Evolutionary conservation across 2,888 invertebrate genomes (phyloP).

Genomic region (Euzophera pinguis): DNA sequence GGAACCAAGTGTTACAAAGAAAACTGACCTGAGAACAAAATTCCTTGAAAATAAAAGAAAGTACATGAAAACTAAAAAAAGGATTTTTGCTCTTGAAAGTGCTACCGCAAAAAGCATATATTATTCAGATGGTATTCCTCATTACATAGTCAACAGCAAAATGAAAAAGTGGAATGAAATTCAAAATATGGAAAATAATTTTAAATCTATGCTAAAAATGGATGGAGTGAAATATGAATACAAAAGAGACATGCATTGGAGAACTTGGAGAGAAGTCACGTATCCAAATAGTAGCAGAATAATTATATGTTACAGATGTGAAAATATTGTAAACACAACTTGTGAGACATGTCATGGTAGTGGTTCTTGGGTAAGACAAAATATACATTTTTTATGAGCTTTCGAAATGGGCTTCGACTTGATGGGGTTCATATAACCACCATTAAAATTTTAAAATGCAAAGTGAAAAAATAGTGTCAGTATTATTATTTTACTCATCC

Average conservation of each 20-base stretch:
- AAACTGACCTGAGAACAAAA: conserved; percentile 25
- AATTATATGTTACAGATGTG: conserved; percentile 44
- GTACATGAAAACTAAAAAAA: conserved; percentile 20
- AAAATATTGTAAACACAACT: conserved; percentile 29
- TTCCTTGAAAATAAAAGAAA: conserved; percentile 23
- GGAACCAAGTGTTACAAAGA: not conserved
- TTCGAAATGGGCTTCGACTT: not conserved
- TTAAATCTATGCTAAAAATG: conserved; percentile 41
- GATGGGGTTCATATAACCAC: too few relatives aligned
- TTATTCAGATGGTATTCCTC: conserved; percentile 36
- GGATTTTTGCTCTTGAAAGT: conserved; percentile 6
- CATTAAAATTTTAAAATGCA: too few relatives aligned
- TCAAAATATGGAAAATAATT: conserved; percentile 37
- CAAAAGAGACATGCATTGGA: conserved; percentile 51
- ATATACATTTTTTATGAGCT: not conserved
- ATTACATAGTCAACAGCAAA: conserved; percentile 27
- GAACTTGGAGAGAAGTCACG: conserved; percentile 51
- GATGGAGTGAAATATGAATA: conserved; percentile 43
- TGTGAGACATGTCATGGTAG: conserved; percentile 31
- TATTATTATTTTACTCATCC: too few relatives aligned
- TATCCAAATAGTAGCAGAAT: conserved; percentile 24
- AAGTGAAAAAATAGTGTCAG: too few relatives aligned
- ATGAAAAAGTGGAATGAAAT: conserved; percentile 21
- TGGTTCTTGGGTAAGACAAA: conserved; percentile 49
- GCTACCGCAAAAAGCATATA: conserved; percentile 27